Base-by-base conservation (phyloP, 53 echinoderm and acorn worm genomes). In the Echinometra lucunter region DNA sequence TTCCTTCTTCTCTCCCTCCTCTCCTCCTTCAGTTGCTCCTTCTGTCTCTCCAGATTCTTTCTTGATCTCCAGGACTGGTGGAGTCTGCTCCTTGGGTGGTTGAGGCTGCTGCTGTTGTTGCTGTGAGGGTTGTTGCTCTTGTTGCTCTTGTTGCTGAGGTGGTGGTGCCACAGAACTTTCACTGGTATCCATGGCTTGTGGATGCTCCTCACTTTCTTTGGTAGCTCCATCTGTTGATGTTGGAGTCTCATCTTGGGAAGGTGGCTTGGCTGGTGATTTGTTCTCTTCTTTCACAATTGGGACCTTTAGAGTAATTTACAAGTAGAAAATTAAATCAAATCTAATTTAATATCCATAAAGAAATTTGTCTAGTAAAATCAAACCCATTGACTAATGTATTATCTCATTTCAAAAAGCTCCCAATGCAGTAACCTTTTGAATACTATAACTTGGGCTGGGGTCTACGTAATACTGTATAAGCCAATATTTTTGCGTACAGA, bases 1-100 rank as follows among this genome's bases (percentile, higher is more conserved):
- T 91, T 74, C 90, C 82, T 85, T 96, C 96, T 56, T 95, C 91
- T 58, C 94, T 40, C 94, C 93, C 63, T 94, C 66, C 74, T 92
- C 94, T 88, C 56, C 94, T 88, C 56, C 91, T 23, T 74, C 90
- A 25, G 27, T 91, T 8, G 63, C 47, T 91, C 75, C 91, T 78
- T 91, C 95, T 38, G 90, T 95, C 78, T 95, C 91, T 91, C 91
- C 91, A 37, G 58, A 38, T 32, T 95, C 95, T 56, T 95, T 95
- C 91, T 93, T 93, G 93, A 93, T 93, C 55, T 93, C 93, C 6
- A 80, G 34, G 80, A 81, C 40, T 21, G 78, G 53, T 57, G 93
- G 78, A 6, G 78, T 4, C 40, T 34, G 93, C 3, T 67, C 58
- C 19, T 88, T 49, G 2, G 88, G 56, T 34, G n/a, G n/a, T 38